Conservation (phyloP, 1,140 invertebrate genomes). For the Pogonomyrmex californicus region DNA sequence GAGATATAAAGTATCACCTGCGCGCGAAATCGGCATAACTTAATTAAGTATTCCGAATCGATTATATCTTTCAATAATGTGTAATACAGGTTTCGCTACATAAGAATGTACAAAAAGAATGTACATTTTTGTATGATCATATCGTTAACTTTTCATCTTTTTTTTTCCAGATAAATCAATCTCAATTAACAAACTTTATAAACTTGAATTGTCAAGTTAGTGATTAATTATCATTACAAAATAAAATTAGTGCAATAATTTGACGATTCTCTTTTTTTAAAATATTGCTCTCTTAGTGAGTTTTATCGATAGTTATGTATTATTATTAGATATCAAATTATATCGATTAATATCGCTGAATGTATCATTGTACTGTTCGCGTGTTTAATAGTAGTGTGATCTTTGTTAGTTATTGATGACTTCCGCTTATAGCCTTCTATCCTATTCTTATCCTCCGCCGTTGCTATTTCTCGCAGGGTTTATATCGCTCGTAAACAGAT, state of each 20-base stretch:
- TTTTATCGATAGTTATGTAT: neutral
- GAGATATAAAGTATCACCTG: conserved; percentile 7
- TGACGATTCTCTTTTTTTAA: neutral
- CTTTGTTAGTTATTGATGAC: conserved; percentile 43
- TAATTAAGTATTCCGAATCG: neutral
- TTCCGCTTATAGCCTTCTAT: conserved; percentile 35
- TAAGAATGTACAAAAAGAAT: neutral
- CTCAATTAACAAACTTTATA: too few relatives aligned
- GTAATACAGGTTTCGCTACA: neutral
- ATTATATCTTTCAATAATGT: conserved; percentile 32
- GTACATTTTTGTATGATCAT: neutral
- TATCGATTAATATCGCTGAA: conserved; percentile 10
- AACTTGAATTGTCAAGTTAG: neutral
- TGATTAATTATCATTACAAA: neutral
- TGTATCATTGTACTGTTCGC: conserved; percentile 16
- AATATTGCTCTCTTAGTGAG: neutral
- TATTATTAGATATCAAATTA: neutral
- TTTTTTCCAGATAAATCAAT: conserved; percentile 79
- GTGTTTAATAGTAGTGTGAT: conserved; percentile 15
- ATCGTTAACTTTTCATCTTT: conserved; percentile 42
- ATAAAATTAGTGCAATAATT: conserved; percentile 1
- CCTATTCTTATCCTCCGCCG: conserved; percentile 18
- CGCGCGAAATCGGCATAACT: neutral
- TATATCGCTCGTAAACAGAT: conserved; percentile 20
- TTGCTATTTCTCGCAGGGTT: conserved; percentile 9